phyloP scores from a whole-genome alignment of 2,797 vertebrate genomes.

The Potorous gilbertii region DNA sequence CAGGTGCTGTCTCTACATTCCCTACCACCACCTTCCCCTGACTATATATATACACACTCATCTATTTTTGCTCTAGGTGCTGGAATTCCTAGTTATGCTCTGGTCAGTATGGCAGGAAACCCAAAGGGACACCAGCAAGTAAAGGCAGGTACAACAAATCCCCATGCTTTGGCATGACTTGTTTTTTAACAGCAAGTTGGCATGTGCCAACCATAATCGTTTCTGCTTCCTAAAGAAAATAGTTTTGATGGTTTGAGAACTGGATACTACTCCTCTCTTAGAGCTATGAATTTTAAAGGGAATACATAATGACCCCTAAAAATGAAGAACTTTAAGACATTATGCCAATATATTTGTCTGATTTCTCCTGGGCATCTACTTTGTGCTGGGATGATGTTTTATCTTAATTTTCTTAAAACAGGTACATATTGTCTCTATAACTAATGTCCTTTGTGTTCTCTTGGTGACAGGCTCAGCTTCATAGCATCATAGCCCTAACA shows the following conservation, averaged over 20 bases:
- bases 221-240: neutral
- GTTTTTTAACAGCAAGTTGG: neutral
- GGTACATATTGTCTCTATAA: neutral
- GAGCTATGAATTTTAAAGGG: neutral
- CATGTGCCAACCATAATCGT: neutral
- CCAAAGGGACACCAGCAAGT: neutral
- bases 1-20: neutral
- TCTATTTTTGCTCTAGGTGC: neutral
- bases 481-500: neutral
- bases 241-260: neutral
- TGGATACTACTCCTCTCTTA: neutral
- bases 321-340: conserved; percentile 36
- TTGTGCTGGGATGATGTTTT: conserved; percentile 11
- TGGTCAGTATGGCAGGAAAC: neutral
- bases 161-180: neutral
- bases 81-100: neutral
- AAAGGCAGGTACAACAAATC: neutral
- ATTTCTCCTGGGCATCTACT: conserved; percentile 32
- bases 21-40: neutral
- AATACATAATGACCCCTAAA: conserved; percentile 25
- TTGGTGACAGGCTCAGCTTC: conserved; percentile 23
- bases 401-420: conserved; percentile 49
- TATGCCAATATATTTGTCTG: conserved; percentile 2
- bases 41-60: neutral
- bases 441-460: neutral